A percentile compares a stretch with the other conserved stretches of the same genome.
phyloP scores from a whole-genome alignment of 2,113 vertebrate genomes.

The Natator depressus region DNA sequence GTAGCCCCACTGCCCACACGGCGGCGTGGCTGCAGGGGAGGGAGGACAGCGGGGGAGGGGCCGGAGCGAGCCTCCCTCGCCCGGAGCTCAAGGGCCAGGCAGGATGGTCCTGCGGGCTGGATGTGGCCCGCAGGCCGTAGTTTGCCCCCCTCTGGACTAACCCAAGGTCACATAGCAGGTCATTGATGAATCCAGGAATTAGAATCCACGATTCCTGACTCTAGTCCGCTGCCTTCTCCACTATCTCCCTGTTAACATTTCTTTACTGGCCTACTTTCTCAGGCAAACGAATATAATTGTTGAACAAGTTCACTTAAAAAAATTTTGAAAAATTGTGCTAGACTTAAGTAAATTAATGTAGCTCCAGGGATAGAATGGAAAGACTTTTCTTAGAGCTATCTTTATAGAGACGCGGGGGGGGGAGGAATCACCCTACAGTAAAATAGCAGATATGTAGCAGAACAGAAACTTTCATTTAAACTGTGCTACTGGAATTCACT shows the following conservation, averaged over 20 bases:
- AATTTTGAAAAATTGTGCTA: background rate
- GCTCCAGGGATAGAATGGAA: background rate
- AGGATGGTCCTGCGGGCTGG: too few relatives aligned
- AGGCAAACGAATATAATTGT: background rate
- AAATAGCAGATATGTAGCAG: background rate
- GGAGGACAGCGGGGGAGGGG: too few relatives aligned
- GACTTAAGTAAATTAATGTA: background rate
- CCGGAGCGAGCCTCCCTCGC: too few relatives aligned
- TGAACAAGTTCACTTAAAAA: background rate
- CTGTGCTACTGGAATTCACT: background rate
- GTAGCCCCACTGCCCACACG: too few relatives aligned
- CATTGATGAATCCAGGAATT: background rate
- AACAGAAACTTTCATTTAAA: background rate
- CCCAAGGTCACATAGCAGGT: background rate
- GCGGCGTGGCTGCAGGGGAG: too few relatives aligned
- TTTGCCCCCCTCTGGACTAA: too few relatives aligned
- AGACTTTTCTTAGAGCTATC: accelerated
- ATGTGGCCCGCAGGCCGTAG: too few relatives aligned
- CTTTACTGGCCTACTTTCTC: background rate
- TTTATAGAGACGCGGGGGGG: background rate
- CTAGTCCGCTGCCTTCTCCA: background rate
- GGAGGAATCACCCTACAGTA: background rate
- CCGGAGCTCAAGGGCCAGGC: too few relatives aligned
- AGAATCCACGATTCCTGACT: accelerated
- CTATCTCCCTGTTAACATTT: background rate